These are phyloP conservation scores for Brachypterus glaber DNA, from an alignment of 2,888 invertebrate species.

Conservation along the genomic window DNA sequence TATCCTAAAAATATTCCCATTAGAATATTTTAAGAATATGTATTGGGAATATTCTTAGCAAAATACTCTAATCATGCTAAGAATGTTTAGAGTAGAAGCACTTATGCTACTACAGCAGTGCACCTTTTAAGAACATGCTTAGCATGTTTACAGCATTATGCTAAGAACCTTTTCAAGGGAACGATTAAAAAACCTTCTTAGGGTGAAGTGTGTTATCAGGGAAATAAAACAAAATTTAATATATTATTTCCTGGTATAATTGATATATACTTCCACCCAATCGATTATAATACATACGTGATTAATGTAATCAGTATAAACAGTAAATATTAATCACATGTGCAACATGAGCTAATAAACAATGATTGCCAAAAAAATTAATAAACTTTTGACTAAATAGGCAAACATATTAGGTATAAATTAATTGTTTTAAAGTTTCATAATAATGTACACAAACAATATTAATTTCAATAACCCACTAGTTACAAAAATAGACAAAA, in stretches of 20 bases:
- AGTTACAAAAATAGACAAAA: slow-evolving; percentile 11
- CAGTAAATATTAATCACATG: slow-evolving; percentile 43
- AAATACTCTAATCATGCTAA: too few relatives aligned
- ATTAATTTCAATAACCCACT: slow-evolving; percentile 16
- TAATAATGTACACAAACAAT: slow-evolving; percentile 11
- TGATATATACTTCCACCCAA: slow-evolving; percentile 42
- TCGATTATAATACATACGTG: slow-evolving; percentile 44
- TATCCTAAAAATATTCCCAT: too few relatives aligned
- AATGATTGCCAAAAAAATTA: slow-evolving; percentile 35
- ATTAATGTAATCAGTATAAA: slow-evolving; percentile 48
- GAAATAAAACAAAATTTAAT: not conserved
- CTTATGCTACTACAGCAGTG: too few relatives aligned
- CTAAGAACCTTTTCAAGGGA: too few relatives aligned
- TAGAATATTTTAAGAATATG: too few relatives aligned
- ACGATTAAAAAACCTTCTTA: too few relatives aligned
- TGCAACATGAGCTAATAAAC: slow-evolving; percentile 43
- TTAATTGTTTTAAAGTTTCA: not conserved
- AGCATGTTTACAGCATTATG: too few relatives aligned
- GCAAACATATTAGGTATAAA: slow-evolving; percentile 22
- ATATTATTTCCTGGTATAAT: slow-evolving; percentile 31
- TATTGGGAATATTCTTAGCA: too few relatives aligned
- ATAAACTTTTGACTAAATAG: slow-evolving; percentile 26
- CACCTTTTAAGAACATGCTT: too few relatives aligned
- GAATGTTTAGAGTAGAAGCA: too few relatives aligned
- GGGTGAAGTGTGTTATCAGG: too few relatives aligned